phyloP scores from a whole-genome alignment of 1,140 invertebrate species.

The Physella acuta region DNA sequence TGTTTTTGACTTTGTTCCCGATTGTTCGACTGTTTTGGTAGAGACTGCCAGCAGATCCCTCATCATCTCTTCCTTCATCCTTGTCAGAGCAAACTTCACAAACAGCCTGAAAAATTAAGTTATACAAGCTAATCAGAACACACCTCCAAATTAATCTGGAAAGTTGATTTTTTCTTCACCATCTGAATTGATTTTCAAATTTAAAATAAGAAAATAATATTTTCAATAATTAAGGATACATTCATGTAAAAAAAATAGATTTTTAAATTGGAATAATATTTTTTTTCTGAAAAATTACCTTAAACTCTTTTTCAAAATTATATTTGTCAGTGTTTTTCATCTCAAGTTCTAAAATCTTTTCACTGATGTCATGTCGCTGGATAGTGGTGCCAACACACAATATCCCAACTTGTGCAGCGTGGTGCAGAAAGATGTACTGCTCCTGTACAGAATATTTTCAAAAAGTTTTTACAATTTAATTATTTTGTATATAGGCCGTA shows the following conservation, averaged over 20 bases:
- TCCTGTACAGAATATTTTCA: background rate
- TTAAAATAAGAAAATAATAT: background rate
- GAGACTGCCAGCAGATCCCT: background rate
- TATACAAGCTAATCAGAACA: background rate
- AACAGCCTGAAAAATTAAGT: background rate
- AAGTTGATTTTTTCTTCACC: background rate
- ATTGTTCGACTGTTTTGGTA: background rate
- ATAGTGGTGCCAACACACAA: constrained; percentile 1
- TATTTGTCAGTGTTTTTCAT: background rate
- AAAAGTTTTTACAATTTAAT: too few species aligned
- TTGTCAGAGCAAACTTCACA: background rate
- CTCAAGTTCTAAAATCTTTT: background rate
- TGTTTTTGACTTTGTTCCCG: background rate
- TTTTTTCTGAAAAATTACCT: background rate
- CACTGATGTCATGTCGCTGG: background rate
- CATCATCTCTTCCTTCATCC: background rate
- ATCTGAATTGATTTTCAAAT: background rate
- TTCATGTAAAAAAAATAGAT: background rate
- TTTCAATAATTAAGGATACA: background rate
- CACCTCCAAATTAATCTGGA: background rate
- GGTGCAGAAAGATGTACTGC: constrained; percentile 6
- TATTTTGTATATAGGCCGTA: too few species aligned
- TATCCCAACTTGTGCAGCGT: background rate
- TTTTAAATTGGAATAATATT: background rate
- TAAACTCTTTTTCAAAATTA: background rate